Percentiles rank a stretch among this genome's conserved stretches.
These are phyloP conservation scores for Catharus ustulatus DNA, from an alignment of 2,797 vertebrate species.

Conservation along the genomic window DNA sequence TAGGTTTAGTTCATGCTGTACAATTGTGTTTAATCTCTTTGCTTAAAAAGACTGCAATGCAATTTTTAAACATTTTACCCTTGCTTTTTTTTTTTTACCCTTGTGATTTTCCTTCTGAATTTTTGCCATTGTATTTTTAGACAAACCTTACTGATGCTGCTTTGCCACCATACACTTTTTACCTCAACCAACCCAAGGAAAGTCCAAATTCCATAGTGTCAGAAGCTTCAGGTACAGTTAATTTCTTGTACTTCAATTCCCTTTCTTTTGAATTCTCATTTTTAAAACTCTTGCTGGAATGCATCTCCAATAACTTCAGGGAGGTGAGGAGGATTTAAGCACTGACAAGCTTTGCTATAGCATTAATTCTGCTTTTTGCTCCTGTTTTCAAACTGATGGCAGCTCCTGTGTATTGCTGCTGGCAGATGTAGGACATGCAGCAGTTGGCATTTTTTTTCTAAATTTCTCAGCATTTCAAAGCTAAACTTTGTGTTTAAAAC, in stretches of 20 bases:
- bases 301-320: neutral
- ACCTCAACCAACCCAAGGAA: conserved; percentile 83
- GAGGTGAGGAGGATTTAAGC: neutral
- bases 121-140: conserved; percentile 75
- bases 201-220: conserved; percentile 81
- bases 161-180: conserved; percentile 74
- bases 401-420: neutral
- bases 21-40: neutral
- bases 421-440: neutral
- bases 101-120: neutral
- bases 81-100: neutral
- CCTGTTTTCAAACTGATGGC: neutral
- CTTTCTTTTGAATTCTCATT: neutral
- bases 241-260: neutral
- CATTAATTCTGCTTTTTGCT: neutral
- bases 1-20: neutral
- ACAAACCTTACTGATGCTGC: conserved; percentile 60
- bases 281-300: neutral
- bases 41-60: neutral
- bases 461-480: neutral
- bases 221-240: conserved; percentile 86
- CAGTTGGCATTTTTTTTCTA: neutral
- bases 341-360: neutral
- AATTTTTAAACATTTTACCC: neutral
- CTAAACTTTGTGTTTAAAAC: neutral